Evolutionary conservation across 2,797 vertebrate genomes (phyloP).

Genomic region (Avahi laniger): DNA sequence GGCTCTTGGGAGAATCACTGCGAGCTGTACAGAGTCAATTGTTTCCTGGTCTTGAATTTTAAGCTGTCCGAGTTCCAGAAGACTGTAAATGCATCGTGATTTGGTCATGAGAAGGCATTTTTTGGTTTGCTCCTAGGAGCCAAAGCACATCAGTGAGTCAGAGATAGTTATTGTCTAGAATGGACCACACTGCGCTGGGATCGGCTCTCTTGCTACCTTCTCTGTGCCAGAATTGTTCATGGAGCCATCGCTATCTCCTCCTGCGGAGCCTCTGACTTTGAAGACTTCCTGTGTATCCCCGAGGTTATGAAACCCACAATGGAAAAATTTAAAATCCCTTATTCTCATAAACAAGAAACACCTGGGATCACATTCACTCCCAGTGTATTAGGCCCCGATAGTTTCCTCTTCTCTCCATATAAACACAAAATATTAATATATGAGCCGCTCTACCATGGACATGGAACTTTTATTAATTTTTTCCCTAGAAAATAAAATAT

Average conservation of each 20-base stretch:
- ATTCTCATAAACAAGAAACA: not conserved
- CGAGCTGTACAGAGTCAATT: not conserved
- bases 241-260: not conserved
- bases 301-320: not conserved
- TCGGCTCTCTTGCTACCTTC: not conserved
- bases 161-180: not conserved
- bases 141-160: not conserved
- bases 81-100: not conserved
- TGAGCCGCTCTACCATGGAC: not conserved
- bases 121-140: not conserved
- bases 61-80: not conserved
- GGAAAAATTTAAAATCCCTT: not conserved
- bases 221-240: not conserved
- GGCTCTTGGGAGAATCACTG: constrained; percentile 6
- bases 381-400: not conserved
- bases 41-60: not conserved
- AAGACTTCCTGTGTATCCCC: not conserved
- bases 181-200: not conserved
- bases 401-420: not conserved
- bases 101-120: not conserved
- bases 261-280: not conserved
- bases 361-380: not conserved
- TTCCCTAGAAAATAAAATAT: not conserved
- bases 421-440: constrained; percentile 11
- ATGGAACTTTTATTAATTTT: not conserved